Percentiles rank a stretch among this genome's conserved stretches.
Evolutionary conservation across 2,797 vertebrate genomes (phyloP).

Genomic region (Graptemys geographica): DNA sequence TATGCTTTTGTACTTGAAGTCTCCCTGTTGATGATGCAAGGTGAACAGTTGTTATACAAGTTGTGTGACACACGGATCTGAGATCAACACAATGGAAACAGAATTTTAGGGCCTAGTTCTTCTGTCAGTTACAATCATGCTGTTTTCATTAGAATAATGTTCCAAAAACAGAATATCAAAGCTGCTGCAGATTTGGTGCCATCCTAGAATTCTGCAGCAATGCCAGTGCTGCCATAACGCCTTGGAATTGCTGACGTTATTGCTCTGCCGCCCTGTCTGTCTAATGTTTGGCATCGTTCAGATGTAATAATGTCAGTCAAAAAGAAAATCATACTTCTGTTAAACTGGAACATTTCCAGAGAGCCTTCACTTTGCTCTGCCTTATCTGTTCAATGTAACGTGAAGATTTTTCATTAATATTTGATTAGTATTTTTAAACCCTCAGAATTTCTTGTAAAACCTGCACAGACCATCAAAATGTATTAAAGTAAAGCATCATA

Average conservation of each 20-base stretch:
- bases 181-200: background rate
- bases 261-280: accelerated
- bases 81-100: background rate
- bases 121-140: background rate
- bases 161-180: background rate
- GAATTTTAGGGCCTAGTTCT: background rate
- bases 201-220: background rate
- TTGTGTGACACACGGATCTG: background rate
- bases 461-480: constrained; percentile 37
- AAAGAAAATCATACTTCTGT: background rate
- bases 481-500: constrained; percentile 59
- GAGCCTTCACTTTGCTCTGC: background rate
- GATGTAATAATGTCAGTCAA: accelerated
- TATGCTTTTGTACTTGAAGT: background rate
- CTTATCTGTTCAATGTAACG: constrained; percentile 59
- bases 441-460: constrained; percentile 53
- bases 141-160: background rate
- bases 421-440: constrained; percentile 63
- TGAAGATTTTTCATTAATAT: constrained; percentile 68
- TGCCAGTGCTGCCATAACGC: accelerated
- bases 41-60: background rate
- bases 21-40: background rate
- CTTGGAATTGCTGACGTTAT: accelerated
- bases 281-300: background rate
- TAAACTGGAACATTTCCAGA: background rate